These are phyloP conservation scores for Temnothorax curvispinosus DNA, from an alignment of 1,140 invertebrate species.

Conservation along the genomic window DNA sequence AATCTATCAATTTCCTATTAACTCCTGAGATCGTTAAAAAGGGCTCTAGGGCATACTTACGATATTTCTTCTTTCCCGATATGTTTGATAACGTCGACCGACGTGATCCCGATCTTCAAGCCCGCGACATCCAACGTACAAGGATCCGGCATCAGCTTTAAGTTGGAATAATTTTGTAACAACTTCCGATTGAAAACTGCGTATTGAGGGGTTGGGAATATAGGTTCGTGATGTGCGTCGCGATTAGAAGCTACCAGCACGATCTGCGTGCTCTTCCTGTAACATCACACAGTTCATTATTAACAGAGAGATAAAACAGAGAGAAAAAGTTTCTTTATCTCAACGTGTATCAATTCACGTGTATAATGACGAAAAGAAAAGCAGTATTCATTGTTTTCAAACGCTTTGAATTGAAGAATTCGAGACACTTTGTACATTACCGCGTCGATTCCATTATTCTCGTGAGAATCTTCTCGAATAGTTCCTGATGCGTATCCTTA, in stretches of 20 bases:
- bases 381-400: not conserved
- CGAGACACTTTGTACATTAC: not conserved
- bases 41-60: slow-evolving; percentile 86
- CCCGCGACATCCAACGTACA: slow-evolving; percentile 92
- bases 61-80: slow-evolving; percentile 91
- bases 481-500: slow-evolving; percentile 88
- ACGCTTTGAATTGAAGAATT: not conserved
- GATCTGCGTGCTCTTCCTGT: slow-evolving; percentile 89
- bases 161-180: slow-evolving; percentile 81
- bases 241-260: slow-evolving; percentile 91
- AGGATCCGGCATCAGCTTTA: slow-evolving; percentile 92
- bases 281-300: slow-evolving; percentile 63
- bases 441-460: slow-evolving; percentile 86
- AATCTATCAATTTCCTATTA: not conserved
- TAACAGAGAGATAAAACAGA: not conserved
- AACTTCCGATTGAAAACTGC: slow-evolving; percentile 75
- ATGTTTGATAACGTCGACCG: slow-evolving; percentile 93
- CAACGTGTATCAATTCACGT: not conserved
- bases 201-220: slow-evolving; percentile 94
- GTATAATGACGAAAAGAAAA: not conserved
- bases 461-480: slow-evolving; percentile 90
- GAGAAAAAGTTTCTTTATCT: not conserved
- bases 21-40: not conserved
- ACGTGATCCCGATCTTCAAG: slow-evolving; percentile 91
- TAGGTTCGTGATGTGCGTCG: slow-evolving; percentile 91